Percentiles rank a stretch among this genome's conserved stretches.
phyloP scores from a whole-genome alignment of 2,113 vertebrate genomes.

The Istiophorus platypterus region DNA sequence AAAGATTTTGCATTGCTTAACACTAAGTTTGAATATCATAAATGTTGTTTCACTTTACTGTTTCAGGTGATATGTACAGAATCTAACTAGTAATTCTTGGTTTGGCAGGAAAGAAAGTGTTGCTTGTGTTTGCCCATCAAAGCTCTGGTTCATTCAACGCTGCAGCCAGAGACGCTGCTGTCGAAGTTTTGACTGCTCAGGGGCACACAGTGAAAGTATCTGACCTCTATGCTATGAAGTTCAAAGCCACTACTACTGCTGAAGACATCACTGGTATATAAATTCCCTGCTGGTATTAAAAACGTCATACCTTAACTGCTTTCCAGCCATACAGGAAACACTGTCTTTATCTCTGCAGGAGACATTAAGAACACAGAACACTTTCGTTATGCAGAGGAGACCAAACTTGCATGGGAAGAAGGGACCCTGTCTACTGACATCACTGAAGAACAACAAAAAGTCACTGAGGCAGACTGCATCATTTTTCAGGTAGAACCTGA shows the following conservation, averaged over 20 bases:
- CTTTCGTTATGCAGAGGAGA: slow-evolving; percentile 82
- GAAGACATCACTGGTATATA: slow-evolving; percentile 82
- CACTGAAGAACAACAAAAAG: slow-evolving; percentile 83
- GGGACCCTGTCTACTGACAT: slow-evolving; percentile 83
- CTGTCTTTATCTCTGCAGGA: slow-evolving; percentile 63
- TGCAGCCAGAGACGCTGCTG: slow-evolving; percentile 84
- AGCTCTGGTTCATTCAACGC: slow-evolving; percentile 85
- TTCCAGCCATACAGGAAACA: background rate
- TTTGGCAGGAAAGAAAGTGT: slow-evolving; percentile 70
- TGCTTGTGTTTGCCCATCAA: slow-evolving; percentile 86
- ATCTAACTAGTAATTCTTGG: background rate
- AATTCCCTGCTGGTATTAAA: background rate
- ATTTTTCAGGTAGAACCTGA: slow-evolving; percentile 86
- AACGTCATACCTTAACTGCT: background rate
- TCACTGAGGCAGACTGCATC: slow-evolving; percentile 84
- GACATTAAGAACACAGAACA: slow-evolving; percentile 72
- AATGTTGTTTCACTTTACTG: background rate
- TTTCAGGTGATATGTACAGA: background rate
- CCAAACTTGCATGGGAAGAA: slow-evolving; percentile 81
- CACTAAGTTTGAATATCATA: background rate
- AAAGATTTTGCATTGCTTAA: background rate
- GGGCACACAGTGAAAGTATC: slow-evolving; percentile 84
- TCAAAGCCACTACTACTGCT: slow-evolving; percentile 83
- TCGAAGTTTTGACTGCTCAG: slow-evolving; percentile 70
- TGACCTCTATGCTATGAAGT: slow-evolving; percentile 87